Evolutionary conservation across 2,888 invertebrate species (phyloP).

Genomic region (Criorhina ranunculi): DNA sequence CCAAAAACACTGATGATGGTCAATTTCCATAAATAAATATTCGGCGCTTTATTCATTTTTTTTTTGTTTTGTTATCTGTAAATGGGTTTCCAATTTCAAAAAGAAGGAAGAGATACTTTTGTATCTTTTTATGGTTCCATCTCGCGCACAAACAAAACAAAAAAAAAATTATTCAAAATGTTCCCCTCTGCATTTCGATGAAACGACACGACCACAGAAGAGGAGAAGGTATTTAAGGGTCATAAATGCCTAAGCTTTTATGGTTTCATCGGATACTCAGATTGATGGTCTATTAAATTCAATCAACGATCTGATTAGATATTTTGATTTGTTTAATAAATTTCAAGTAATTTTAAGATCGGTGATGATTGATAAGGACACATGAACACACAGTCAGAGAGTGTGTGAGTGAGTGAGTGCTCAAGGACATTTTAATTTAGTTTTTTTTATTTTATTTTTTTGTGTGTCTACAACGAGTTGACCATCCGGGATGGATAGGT

Average conservation of each 20-base stretch:
- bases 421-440: slow-evolving; percentile 55
- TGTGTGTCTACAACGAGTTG: background rate
- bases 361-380: slow-evolving; percentile 59
- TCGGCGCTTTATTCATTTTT: slow-evolving; percentile 23
- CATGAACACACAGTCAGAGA: background rate
- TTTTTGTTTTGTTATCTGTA: slow-evolving; percentile 31
- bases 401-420: slow-evolving; percentile 1
- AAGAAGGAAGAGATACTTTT: slow-evolving; percentile 59
- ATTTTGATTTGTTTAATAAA: slow-evolving; percentile 47
- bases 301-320: slow-evolving; percentile 67
- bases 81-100: slow-evolving; percentile 66
- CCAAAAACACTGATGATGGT: slow-evolving; percentile 56
- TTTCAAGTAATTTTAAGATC: slow-evolving; percentile 35
- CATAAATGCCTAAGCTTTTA: slow-evolving; percentile 52
- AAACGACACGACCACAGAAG: background rate
- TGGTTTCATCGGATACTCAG: slow-evolving; percentile 50
- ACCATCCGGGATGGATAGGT: slow-evolving; percentile 1
- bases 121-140: slow-evolving; percentile 44
- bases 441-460: background rate
- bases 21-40: slow-evolving; percentile 72
- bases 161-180: slow-evolving; percentile 54
- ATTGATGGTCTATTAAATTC: slow-evolving; percentile 72
- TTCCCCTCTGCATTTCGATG: background rate
- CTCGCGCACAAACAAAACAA: slow-evolving; percentile 1
- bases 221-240: slow-evolving; percentile 4